Evolutionary conservation across 2,113 vertebrate genomes (phyloP), one percentile per base, ranked within the genome.

Genomic region (Onychostoma macrolepis): DNA sequence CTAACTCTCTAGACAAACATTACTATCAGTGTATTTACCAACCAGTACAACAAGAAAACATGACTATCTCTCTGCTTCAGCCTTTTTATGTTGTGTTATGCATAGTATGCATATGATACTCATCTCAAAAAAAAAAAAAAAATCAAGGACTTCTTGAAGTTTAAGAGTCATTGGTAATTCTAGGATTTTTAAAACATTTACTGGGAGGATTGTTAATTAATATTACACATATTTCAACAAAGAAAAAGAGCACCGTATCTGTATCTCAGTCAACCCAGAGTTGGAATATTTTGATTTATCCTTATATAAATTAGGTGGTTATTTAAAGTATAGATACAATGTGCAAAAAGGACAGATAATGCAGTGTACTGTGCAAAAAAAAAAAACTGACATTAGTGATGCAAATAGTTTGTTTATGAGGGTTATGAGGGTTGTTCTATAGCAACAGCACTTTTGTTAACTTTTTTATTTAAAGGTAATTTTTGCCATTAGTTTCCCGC

Each of bases 1-100:
- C 67, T 71, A 17, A 76, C 50, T n/a, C 72, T 80, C 76, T 72
- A 65, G 72, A 79, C 56, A 76, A 88, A 81, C 83, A 81, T 30
- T 30, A 21, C 67, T 11, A 19, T 28, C 67, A 30, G 77, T 10
- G 43, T 1, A 65, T 58, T 85, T 76, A 28, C 48, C 77, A 58
- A 79, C 50, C 48, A 33, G 76, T 36, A 79, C 28, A 78, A 33
- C 26, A 36, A 36, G 48, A 56, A 21, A 33, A 74, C 11, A 78
- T 30, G 45, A 5, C 48, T 53, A 43, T 6, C 26, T 50, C 45
- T 77, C n/a, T 28, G 45, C n/a, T 48, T 17, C 3, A 36, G 67
- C 1, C 28, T 36, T 24, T 33, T n/a, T 58, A 58, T 58, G 50
- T 21, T n/a, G 50, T 7, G 19, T 56, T 58, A 58, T 58, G 8